phyloP scores from a whole-genome alignment of 2,797 vertebrate genomes.

The Pantherophis vulpinus region DNA sequence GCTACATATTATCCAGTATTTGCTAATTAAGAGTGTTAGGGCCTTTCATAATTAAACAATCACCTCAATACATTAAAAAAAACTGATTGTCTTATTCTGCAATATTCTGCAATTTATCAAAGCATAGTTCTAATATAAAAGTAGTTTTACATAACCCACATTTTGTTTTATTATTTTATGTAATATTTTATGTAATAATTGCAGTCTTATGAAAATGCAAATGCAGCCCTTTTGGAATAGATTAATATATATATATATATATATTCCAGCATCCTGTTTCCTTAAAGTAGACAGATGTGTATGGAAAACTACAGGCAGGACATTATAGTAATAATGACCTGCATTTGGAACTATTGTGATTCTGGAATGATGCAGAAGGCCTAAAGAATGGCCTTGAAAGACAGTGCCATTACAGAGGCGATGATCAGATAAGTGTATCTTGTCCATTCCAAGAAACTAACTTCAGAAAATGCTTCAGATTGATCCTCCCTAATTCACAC shows the following conservation, averaged over 20 bases:
- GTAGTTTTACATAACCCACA: not conserved
- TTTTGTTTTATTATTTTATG: not conserved
- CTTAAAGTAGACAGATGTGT: not conserved
- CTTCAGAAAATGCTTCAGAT: not conserved
- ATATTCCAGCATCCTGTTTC: not conserved
- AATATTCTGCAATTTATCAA: not conserved
- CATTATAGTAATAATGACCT: not conserved
- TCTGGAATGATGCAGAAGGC: not conserved
- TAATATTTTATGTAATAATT: not conserved
- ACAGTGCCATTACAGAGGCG: not conserved
- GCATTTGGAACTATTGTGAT: not conserved
- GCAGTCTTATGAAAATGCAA: no score
- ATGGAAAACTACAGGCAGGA: not conserved
- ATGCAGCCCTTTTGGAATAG: no score
- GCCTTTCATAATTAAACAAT: not conserved
- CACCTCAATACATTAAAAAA: not conserved
- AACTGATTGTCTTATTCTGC: not conserved
- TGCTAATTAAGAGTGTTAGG: not conserved
- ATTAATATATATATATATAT: no score
- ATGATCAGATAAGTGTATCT: not conserved
- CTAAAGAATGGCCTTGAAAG: not conserved
- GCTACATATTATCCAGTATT: not conserved
- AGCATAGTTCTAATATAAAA: not conserved
- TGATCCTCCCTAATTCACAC: not conserved
- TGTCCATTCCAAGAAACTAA: not conserved